Evolutionary conservation across 2,113 vertebrate genomes (phyloP), one percentile per base, ranked within the genome.

Genomic region (Miniopterus natalensis): DNA sequence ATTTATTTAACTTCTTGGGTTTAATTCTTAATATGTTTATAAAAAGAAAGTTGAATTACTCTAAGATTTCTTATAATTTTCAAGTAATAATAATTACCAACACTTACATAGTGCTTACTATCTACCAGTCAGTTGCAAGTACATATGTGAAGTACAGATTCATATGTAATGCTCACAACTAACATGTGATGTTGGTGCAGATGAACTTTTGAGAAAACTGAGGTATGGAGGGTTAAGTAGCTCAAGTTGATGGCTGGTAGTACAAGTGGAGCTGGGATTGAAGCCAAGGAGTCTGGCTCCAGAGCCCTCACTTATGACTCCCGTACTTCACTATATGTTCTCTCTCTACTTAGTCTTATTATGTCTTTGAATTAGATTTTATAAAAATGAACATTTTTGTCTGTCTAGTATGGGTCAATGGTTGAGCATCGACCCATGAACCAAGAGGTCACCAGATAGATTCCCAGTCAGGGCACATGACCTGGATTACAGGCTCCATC

Each of bases 21-120:
- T 90, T 92, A 74, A 45, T 96, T 74, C 47, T n/a, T 74, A 4
- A 84, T 80, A 36, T 31, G 2, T 90, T 74, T 86, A 80, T 80
- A 47, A 81, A 74, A 79, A 94, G 10, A 86, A 94, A 71, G 6
- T 75, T 74, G 31, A 85, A 84, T 89, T 89, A 55, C 15, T 91
- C 0, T 53, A 57, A 78, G 55, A 47, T 94, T 77, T 78, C 27
- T 90, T 77, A 17, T 27, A 68, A 75, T 75, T 95, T 84, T 40
- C 21, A 90, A 74, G 55, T 57, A 55, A 68, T 42, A 47, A 25
- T 95, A 75, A 79, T 81, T 81, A 79, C 31, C 74, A 81, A 6
- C 57, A 70, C 31, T 85, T 85, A 21, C 13, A 17, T 73, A 27
- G 53, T 68, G 3, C 31, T 91, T 63, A 55, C 10, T 84, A 2